Base-by-base conservation (phyloP, 1,140 invertebrate genomes). In the Drosophila arawakana region DNA sequence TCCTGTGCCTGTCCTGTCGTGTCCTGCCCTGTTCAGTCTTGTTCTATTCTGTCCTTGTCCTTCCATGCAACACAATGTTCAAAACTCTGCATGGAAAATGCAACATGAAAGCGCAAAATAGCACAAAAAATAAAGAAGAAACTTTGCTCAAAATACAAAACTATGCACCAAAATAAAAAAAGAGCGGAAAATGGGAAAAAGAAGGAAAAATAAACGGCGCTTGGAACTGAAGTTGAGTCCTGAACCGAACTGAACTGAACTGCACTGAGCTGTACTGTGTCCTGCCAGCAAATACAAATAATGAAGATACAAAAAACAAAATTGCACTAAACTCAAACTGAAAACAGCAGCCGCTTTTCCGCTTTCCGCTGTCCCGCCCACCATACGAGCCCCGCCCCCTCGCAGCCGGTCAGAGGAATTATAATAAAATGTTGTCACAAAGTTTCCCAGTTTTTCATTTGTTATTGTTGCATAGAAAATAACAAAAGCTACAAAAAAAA, bases 341-440 rank as follows among this genome's bases (percentile, higher is more conserved):
- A 46, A 73, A 80, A 74, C 34, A 73, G 60, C 47, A 54, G 50
- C 43, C 46, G 21, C 44, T 50, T 52, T 41, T 55, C 52, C 52
- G 34, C 35, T 35, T 46, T 35, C 7, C 21, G 25, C 49, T n/a
- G 8, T 5, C 21, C 34, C 50, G 2, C 34, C 11, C 25, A 30
- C 55, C 25, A 30, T 39, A 8, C 55, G 5, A 13, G 6, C 2
- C 25, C 15, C 37, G 4, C 37, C 8, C 15, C 39, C 49, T 4
- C 37, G 4, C 25, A 11, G 25, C 34, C 54, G 69, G 60, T 54
- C 76, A 81, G 49, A 78, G 84, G 77, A 88, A 88, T 88, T 88
- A 89, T 88, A 88, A 89, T 88, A 89, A 89, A 88, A 88, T 89
- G 84, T 89, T 88, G 85, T 88, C 84, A 89, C 84, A 88, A 88